These are phyloP conservation scores for Popillia japonica DNA, from an alignment of 1,140 invertebrate genomes.

Conservation along the genomic window DNA sequence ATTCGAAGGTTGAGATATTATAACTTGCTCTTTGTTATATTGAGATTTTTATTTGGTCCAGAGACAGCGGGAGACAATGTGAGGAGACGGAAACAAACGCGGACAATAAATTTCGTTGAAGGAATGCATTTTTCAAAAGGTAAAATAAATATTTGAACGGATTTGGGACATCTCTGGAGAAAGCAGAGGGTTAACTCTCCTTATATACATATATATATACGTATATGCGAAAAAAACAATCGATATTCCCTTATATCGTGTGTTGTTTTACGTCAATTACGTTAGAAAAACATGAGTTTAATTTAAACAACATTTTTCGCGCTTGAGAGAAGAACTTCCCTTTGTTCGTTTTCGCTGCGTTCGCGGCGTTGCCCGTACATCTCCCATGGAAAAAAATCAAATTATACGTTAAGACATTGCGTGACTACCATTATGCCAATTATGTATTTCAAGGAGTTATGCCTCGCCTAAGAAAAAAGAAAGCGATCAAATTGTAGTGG, in stretches of 20 bases:
- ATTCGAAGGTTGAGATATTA: not conserved
- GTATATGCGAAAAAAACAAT: not conserved
- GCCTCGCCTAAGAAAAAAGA: not conserved
- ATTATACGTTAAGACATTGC: slow-evolving; percentile 3
- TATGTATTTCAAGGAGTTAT: slow-evolving; percentile 18
- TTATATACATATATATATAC: not conserved
- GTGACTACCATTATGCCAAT: slow-evolving; percentile 23
- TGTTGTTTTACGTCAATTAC: too few species aligned
- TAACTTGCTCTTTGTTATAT: not conserved
- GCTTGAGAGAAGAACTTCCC: not conserved
- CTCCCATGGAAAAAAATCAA: slow-evolving; percentile 8
- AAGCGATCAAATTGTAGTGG: slow-evolving; percentile 5
- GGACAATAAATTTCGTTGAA: not conserved
- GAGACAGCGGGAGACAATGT: not conserved
- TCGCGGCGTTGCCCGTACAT: not conserved
- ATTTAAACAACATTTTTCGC: not conserved
- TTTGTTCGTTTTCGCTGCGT: not conserved
- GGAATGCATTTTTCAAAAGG: not conserved
- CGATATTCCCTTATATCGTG: not conserved
- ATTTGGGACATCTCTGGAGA: not conserved
- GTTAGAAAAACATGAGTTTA: not conserved
- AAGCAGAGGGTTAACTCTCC: not conserved
- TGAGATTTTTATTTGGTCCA: not conserved
- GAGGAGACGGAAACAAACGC: not conserved
- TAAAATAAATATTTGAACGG: not conserved